Evolutionary conservation across 92 coral and sea anemone genomes (phyloP), one percentile per base, ranked within the genome.

Genomic region (Heliopora coerulea): DNA sequence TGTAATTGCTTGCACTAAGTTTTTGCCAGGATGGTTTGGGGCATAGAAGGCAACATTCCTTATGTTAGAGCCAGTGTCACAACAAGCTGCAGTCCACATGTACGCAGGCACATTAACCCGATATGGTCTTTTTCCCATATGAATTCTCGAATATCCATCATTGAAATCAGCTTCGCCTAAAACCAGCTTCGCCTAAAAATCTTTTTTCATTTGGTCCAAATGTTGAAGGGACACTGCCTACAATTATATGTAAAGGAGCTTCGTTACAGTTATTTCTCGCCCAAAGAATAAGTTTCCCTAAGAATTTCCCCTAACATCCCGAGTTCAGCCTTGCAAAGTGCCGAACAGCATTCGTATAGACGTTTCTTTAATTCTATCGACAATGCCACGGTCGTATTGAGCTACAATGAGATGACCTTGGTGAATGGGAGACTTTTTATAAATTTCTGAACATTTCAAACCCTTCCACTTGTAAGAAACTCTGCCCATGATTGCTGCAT

Each of bases 281-380:
- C 87, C 87, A 83, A 17, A 8, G 25, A 9, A 72, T 9, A 14
- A 79, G 75, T 37, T 3, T 32, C 10, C 52, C 6, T 58, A 79
- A 84, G 54, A 23, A 33, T 35, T 10, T 39, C 39, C 18, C 14
- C 87, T 84, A 83, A 0, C 61, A 25, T 17, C 28, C 65, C 11
- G 77, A 72, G 41, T 79, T 83, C 39, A 59, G 56, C 32, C 46
- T 42, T 48, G 80, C 83, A 72, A 83, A 83, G 40, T 83, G 87
- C 6, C 84, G 80, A 32, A 83, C 84, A 11, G 70, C 75, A 58
- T 83, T 83, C 17, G 87, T 83, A 67, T 62, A 49, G 79, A 83
- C 19, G 87, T 83, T 35, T 69, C 74, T 34, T 34, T 33, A 34
- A 31, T 2, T 27, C 15, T 1, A 10, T 62, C 34, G 17, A 3